Conservation (phyloP, 2,888 invertebrate genomes). For the Pelosia muscerda region DNA sequence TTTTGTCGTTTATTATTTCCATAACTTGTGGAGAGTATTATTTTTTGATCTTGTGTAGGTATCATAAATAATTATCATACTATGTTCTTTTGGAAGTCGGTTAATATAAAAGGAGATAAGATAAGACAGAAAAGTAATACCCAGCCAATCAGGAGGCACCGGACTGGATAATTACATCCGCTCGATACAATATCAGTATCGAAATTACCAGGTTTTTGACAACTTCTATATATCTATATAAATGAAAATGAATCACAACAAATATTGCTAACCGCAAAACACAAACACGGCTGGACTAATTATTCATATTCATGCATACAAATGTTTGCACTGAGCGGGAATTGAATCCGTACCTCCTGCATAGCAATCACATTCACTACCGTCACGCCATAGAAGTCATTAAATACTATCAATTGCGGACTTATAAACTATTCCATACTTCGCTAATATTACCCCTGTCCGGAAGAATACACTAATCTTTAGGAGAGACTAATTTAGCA, state of each 20-base stretch:
- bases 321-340: no score
- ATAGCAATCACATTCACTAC: no score
- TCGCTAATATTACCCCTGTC: no score
- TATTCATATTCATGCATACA: no score
- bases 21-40: background rate
- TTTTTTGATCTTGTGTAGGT: no score
- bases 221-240: background rate
- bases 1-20: background rate
- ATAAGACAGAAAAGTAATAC: background rate
- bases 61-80: background rate
- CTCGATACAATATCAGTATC: background rate
- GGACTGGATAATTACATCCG: background rate
- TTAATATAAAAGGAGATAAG: background rate
- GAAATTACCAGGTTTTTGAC: background rate
- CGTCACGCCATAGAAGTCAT: no score
- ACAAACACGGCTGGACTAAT: no score
- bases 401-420: no score
- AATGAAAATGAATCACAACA: no score
- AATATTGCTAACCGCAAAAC: no score
- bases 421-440: no score
- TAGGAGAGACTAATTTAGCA: background rate
- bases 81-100: background rate
- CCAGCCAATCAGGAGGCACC: background rate
- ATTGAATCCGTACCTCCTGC: no score
- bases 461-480: background rate